Percentiles rank a stretch among this genome's conserved stretches.
phyloP scores from a whole-genome alignment of 2,113 vertebrate species.

The Australoheros scitulus region DNA sequence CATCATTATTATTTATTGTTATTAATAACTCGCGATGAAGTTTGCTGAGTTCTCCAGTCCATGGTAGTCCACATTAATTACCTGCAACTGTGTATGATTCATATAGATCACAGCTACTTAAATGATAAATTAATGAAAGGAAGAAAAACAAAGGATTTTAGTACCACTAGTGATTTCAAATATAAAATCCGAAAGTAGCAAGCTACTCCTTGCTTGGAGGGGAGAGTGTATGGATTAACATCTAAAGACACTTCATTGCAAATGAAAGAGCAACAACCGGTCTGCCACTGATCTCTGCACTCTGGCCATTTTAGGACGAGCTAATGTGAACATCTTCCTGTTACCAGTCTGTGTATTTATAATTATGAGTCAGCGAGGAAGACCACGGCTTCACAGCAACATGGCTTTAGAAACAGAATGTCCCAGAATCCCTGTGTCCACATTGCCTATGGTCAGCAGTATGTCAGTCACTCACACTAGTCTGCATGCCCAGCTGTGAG shows the following conservation, averaged over 20 bases:
- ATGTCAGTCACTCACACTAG: conserved; percentile 37
- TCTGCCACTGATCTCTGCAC: neutral
- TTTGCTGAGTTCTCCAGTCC: neutral
- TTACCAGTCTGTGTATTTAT: conserved; percentile 42
- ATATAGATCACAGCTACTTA: neutral
- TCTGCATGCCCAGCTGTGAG: conserved; percentile 31
- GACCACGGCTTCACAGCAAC: conserved; percentile 12
- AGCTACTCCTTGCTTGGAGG: neutral
- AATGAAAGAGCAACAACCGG: rapidly evolving
- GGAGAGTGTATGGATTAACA: too few relatives aligned
- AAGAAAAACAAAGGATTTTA: neutral
- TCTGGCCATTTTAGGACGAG: neutral
- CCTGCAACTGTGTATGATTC: neutral
- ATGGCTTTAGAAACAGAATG: conserved; percentile 51
- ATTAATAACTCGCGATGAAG: too few relatives aligned
- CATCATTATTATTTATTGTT: too few relatives aligned
- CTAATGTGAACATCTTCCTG: neutral
- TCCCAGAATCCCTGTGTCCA: conserved; percentile 48
- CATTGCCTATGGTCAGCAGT: conserved; percentile 36
- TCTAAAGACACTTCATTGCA: too few relatives aligned
- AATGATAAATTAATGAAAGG: neutral
- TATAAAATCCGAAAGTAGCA: neutral
- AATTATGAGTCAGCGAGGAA: conserved; percentile 15
- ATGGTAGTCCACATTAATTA: rapidly evolving
- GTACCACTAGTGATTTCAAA: neutral